Evolutionary conservation across 53 echinoderm and acorn worm genomes (phyloP).

Genomic region (Patiria pectinifera): DNA sequence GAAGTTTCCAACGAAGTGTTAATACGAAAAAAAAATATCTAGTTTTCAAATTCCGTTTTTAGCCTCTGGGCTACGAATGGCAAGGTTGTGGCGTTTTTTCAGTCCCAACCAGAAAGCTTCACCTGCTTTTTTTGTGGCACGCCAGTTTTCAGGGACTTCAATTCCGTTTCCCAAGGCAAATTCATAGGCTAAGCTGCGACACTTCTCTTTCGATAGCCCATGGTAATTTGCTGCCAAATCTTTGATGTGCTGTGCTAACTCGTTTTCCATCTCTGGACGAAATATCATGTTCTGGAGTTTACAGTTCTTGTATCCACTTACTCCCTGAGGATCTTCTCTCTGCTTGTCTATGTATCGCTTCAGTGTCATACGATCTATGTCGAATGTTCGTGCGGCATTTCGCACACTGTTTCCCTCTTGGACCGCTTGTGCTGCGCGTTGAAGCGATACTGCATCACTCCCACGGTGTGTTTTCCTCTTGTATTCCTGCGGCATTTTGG

Average conservation of each 20-base stretch:
- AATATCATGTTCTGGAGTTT: constrained; percentile 32
- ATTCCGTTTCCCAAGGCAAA: constrained; percentile 45
- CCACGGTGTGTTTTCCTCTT: constrained; percentile 43
- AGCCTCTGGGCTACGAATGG: constrained; percentile 50
- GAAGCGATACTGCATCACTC: constrained; percentile 28
- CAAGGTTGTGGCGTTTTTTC: constrained; percentile 11
- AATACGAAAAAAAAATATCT: no score
- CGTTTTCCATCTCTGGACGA: constrained; percentile 50
- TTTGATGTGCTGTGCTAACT: constrained; percentile 46
- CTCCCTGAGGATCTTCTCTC: constrained; percentile 53
- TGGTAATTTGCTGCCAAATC: constrained; percentile 40
- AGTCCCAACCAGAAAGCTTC: constrained; percentile 30
- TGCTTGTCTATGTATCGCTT: constrained; percentile 55
- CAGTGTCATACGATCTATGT: constrained; percentile 52
- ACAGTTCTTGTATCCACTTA: constrained; percentile 10
- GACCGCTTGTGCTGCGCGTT: constrained; percentile 59
- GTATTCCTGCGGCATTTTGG: constrained; percentile 43
- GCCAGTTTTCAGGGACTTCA: constrained; percentile 53
- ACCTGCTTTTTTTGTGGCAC: background rate
- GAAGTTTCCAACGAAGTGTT: no score
- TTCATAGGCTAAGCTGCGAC: constrained; percentile 37
- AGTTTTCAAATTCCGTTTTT: no score
- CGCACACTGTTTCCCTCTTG: constrained; percentile 51
- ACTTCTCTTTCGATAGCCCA: constrained; percentile 45
- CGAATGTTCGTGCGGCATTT: constrained; percentile 34